Percentiles rank a stretch among this genome's conserved stretches.
Evolutionary conservation across 2,797 vertebrate genomes (phyloP).

Genomic region (Neopelma chrysocephalum): DNA sequence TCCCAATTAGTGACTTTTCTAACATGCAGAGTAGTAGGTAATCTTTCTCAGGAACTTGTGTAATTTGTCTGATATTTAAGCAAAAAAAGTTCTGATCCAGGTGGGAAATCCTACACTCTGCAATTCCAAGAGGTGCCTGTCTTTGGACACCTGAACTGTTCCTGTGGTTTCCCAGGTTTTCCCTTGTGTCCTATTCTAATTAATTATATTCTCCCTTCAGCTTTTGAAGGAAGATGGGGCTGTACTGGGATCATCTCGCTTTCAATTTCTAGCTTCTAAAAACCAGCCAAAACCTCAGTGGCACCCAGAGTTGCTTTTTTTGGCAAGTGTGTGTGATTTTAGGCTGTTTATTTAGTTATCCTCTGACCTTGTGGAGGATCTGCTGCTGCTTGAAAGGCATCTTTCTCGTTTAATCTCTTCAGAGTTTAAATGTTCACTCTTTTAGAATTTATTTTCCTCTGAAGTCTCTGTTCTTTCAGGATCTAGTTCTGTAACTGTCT

Average conservation of each 20-base stretch:
- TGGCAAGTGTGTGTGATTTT: neutral
- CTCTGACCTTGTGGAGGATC: neutral
- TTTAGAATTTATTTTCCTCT: neutral
- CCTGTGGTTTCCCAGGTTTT: neutral
- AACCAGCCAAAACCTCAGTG: neutral
- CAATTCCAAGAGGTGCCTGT: neutral
- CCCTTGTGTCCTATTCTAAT: neutral
- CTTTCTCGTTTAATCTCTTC: neutral
- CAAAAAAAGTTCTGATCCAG: neutral
- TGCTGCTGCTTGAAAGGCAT: neutral
- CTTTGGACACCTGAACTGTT: neutral
- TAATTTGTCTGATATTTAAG: neutral
- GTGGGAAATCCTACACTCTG: neutral
- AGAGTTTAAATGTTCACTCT: neutral
- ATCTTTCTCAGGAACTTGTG: neutral
- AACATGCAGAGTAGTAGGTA: neutral
- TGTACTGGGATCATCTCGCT: neutral
- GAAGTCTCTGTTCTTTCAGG: neutral
- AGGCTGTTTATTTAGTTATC: neutral
- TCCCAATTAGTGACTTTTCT: neutral
- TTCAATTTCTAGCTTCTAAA: neutral
- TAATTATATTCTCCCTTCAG: neutral
- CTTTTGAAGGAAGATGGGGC: neutral
- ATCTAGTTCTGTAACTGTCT: neutral
- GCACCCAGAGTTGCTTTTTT: neutral